phyloP scores from a whole-genome alignment of 2,113 vertebrate species.

The Cyanoderma ruficeps region DNA sequence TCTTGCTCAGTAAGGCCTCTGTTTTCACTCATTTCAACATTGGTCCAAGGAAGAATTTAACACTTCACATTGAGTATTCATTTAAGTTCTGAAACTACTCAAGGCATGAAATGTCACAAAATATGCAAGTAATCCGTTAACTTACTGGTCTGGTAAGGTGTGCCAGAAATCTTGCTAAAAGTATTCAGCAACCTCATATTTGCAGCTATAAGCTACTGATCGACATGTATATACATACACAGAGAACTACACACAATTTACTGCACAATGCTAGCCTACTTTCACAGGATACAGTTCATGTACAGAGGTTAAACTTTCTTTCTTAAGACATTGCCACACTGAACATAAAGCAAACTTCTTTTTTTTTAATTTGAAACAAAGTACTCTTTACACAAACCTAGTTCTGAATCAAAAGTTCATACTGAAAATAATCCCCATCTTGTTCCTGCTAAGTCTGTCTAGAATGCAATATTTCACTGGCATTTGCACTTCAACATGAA shows the following conservation, averaged over 20 bases:
- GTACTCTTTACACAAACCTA: not conserved
- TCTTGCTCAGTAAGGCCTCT: not conserved
- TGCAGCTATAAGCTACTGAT: not conserved
- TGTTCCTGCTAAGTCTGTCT: not conserved
- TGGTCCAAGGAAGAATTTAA: not conserved
- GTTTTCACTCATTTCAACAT: not conserved
- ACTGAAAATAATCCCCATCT: not conserved
- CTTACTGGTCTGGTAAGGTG: not conserved
- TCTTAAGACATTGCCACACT: not conserved
- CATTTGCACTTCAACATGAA: constrained; percentile 51
- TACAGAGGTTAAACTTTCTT: not conserved
- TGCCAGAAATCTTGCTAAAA: not conserved
- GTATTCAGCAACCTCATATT: not conserved
- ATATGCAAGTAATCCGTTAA: not conserved
- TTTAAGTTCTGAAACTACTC: constrained; percentile 8
- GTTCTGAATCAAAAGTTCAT: not conserved
- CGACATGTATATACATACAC: not conserved
- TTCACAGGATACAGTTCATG: not conserved
- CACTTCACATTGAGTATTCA: not conserved
- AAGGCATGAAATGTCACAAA: constrained; percentile 2
- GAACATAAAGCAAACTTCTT: not conserved
- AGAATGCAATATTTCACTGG: not conserved
- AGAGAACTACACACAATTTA: not conserved
- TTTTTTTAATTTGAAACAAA: not conserved
- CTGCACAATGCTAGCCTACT: not conserved